Evolutionary conservation across 2,113 vertebrate genomes (phyloP), one percentile per base, ranked within the genome.

Genomic region (Agelaius phoeniceus): DNA sequence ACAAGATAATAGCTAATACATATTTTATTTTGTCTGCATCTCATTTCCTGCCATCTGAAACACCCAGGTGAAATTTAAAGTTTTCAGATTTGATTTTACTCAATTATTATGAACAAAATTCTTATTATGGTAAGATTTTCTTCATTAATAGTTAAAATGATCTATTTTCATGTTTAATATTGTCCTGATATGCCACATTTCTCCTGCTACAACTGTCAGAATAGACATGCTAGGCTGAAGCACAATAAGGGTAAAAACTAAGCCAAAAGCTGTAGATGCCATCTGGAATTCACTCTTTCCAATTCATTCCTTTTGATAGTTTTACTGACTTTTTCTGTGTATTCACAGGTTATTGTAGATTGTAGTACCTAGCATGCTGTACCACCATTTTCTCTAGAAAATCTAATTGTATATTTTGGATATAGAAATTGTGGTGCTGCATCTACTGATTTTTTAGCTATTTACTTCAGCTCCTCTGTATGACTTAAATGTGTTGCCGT

Each of bases 1-100:
- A 90, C n/a, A 83, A 65, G 71, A 76, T 69, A 93, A 87, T 26
- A 90, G 78, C 33, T 73, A 85, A 90, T 73, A 76, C 15, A 85
- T 65, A 27, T 93, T 87, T 61, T 82, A 44, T 87, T 91, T 93
- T 85, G 90, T 44, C 79, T 83, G 74, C n/a, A 65, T 87, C 85
- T 93, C 85, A 94, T 92, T 94, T 94, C 82, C 95, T 94, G 90
- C 54, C 62, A 94, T 52, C 87, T 93, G 78, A 95, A 90, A 91
- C 41, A 80, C 9, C 11, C 67, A 77, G 46, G 75, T 73, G 88
- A 94, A 93, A 93, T 79, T 28, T 57, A 24, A 82, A 71, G 69
- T 41, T 89, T 67, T 79, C 54, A 91, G 65, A 83, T 74, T 72
- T 65, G 51, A 73, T 93, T 85, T 94, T 82, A 73, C 14, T 31